Evolutionary conservation across 2,797 vertebrate genomes (phyloP).

Genomic region (Syngnathus rostellatus): DNA sequence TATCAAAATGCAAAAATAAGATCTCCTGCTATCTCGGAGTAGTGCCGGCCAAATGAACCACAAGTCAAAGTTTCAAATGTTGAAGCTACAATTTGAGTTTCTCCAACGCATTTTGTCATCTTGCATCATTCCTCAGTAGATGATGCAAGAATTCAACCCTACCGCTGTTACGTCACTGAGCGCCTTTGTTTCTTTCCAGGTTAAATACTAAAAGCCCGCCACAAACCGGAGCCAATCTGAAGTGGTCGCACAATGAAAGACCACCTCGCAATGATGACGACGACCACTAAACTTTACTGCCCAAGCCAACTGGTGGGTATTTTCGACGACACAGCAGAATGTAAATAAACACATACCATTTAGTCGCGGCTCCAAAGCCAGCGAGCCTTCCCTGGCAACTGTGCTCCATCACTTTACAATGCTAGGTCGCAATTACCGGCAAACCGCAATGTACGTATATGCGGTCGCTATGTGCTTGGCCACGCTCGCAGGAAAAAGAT

Average conservation of each 20-base stretch:
- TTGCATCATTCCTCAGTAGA: neutral
- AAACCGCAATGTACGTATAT: constrained; percentile 32
- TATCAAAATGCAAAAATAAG: too few relatives aligned
- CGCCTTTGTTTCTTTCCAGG: neutral
- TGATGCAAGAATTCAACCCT: neutral
- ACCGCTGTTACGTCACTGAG: neutral
- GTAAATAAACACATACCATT: constrained; percentile 63
- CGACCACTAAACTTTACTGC: constrained; percentile 25
- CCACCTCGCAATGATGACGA: neutral
- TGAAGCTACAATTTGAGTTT: neutral
- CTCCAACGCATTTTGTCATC: neutral
- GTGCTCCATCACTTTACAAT: constrained; percentile 47
- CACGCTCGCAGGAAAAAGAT: constrained; percentile 21
- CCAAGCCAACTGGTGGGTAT: constrained; percentile 39
- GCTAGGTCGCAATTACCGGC: constrained; percentile 53
- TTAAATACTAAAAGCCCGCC: neutral
- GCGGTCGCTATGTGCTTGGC: constrained; percentile 32
- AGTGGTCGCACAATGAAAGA: neutral
- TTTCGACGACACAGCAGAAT: constrained; percentile 57
- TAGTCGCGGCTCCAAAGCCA: constrained; percentile 56
- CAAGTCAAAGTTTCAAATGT: neutral
- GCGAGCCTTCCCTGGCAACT: constrained; percentile 60
- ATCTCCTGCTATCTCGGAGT: too few relatives aligned
- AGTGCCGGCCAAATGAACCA: neutral
- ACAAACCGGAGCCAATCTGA: neutral